phyloP scores from a whole-genome alignment of 2,888 invertebrate genomes.

The Melieria crassipennis region DNA sequence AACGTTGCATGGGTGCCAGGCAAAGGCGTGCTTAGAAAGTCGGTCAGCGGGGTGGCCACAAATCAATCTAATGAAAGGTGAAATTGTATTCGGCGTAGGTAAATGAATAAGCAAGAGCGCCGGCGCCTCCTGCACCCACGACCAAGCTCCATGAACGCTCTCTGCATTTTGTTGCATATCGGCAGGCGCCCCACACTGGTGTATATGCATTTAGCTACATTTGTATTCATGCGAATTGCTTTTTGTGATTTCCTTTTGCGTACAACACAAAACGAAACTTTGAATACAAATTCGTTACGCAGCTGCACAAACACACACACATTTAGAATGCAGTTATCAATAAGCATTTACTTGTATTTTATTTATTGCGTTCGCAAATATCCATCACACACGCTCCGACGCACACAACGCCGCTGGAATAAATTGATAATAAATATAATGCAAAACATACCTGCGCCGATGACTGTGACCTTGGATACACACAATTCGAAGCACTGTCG shows the following conservation, averaged over 20 bases:
- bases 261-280: not conserved
- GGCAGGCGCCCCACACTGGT: not conserved
- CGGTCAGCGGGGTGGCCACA: not conserved
- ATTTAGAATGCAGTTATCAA: not conserved
- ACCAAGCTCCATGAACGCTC: not conserved
- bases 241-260: not conserved
- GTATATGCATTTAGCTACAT: not conserved
- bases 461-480: no score
- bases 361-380: no score
- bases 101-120: not conserved
- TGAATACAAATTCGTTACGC: not conserved
- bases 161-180: not conserved
- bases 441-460: no score
- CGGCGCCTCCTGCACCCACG: not conserved
- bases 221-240: not conserved
- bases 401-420: no score
- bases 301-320: not conserved
- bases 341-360: no score
- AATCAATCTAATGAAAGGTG: conserved; percentile 42
- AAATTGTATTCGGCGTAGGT: conserved; percentile 42
- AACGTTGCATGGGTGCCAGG: no score
- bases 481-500: no score
- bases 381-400: no score
- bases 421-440: no score
- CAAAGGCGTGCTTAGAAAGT: no score